Conservation (phyloP, 2,113 vertebrate species). For the Picathartes gymnocephalus region DNA sequence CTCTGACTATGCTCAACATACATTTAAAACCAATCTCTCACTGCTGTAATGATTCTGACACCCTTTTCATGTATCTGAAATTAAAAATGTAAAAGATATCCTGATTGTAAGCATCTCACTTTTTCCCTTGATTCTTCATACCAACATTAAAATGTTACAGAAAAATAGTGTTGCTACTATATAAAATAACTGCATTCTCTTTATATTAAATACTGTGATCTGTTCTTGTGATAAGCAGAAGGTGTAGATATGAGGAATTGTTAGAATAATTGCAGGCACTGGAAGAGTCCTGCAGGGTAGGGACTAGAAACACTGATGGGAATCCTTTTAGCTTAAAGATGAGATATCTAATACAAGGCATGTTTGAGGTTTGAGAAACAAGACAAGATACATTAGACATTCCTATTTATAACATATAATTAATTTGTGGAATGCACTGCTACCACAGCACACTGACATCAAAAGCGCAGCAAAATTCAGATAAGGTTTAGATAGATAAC, state of each 20-base stretch:
- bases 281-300: slow-evolving; percentile 8
- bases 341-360: neutral
- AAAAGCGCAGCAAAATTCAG: neutral
- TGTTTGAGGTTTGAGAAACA: slow-evolving; percentile 1
- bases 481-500: neutral
- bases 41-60: neutral
- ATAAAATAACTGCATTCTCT: neutral
- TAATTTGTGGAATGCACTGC: neutral
- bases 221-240: neutral
- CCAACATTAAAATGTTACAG: neutral
- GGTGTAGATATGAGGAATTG: neutral
- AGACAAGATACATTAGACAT: neutral
- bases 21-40: neutral
- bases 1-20: neutral
- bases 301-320: neutral
- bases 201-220: neutral
- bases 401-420: slow-evolving; percentile 12
- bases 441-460: neutral
- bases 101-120: neutral
- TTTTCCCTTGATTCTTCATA: neutral
- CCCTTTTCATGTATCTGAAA: neutral
- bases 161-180: neutral
- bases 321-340: neutral
- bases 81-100: neutral
- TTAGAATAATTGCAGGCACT: neutral